Evolutionary conservation across 2,888 invertebrate genomes (phyloP), one percentile per base, ranked within the genome.

Genomic region (Xestia rhomboidea): DNA sequence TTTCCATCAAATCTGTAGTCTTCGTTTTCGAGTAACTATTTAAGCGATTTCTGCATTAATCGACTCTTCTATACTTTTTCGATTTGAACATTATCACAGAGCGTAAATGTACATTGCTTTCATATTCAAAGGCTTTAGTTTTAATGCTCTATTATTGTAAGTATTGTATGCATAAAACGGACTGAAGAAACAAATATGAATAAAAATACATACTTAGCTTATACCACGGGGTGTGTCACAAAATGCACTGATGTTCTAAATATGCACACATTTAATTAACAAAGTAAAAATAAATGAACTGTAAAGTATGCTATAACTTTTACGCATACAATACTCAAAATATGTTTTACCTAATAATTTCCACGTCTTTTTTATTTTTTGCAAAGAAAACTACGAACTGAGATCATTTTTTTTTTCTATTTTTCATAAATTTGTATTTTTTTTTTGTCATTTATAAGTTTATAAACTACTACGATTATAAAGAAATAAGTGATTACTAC

Each of bases 341-440:
- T 27, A 18, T 30, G 1, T 21, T 13, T 63, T 46, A 67, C n/a
- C 21, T 57, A n/a, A 46, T 7, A 6, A 68, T 41, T 63, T 66
- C 77, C 77, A 73, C 46, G 73, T n/a, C n/a, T n/a, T 80, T 75
- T 75, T 63, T 41, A 2, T 75, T 34, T 71, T 73, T 77, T 57
- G 72, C 67, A 81, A 82, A 79, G 77, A 79, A 87, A 87, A 76
- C 72, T 77, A 82, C 74, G 51, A 90, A 85, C 89, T 93, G 95
- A 95, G 95, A 95, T 95, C 95, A 92, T 93, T 93, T 95, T 95
- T 94, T 95, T 91, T 88, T 89, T 69, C 69, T 7, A 82, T 90
- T 92, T 94, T 94, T 93, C 87, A 77, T 89, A 89, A 84, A 91
- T 94, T 93, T 95, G 90, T 94, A 92, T 90, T 92, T 94, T 94